Conservation (phyloP, 2,113 vertebrate species). For the Sylvicapra grimmia region DNA sequence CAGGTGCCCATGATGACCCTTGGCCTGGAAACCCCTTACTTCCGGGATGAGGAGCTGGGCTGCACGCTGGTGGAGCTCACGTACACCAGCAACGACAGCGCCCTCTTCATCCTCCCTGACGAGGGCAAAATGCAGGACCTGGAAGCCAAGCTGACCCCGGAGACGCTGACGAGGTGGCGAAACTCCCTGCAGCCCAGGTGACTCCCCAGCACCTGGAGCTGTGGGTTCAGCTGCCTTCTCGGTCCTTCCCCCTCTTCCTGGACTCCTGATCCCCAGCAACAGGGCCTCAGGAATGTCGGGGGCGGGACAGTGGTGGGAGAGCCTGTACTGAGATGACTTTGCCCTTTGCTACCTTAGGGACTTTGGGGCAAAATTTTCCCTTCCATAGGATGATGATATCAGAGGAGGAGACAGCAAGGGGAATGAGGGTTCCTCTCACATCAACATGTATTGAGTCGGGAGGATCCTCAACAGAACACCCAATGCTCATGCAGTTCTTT, state of each 20-base stretch:
- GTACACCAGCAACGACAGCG: constrained; percentile 46
- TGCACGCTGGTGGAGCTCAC: constrained; percentile 67
- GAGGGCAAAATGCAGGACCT: constrained; percentile 51
- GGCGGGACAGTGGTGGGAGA: fast-evolving
- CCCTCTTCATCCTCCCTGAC: constrained; percentile 73
- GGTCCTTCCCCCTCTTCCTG: fast-evolving
- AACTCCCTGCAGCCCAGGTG: constrained; percentile 57
- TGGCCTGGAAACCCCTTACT: constrained; percentile 50
- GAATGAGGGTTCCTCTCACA: not conserved
- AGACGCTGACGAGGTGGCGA: constrained; percentile 57
- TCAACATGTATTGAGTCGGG: fast-evolving
- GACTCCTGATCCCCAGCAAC: fast-evolving
- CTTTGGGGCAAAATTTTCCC: not conserved
- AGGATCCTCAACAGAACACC: fast-evolving
- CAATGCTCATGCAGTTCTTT: fast-evolving
- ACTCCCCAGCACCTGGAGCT: not conserved
- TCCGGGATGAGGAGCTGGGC: constrained; percentile 57
- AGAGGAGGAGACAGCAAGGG: not conserved
- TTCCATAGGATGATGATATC: not conserved
- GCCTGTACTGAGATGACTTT: fast-evolving
- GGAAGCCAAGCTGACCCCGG: constrained; percentile 60
- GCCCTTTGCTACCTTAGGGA: not conserved
- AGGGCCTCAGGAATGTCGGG: not conserved
- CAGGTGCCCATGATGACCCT: constrained; percentile 86
- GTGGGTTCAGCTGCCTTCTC: not conserved